phyloP scores from a whole-genome alignment of 2,113 vertebrate genomes.

The Crocuta crocuta region DNA sequence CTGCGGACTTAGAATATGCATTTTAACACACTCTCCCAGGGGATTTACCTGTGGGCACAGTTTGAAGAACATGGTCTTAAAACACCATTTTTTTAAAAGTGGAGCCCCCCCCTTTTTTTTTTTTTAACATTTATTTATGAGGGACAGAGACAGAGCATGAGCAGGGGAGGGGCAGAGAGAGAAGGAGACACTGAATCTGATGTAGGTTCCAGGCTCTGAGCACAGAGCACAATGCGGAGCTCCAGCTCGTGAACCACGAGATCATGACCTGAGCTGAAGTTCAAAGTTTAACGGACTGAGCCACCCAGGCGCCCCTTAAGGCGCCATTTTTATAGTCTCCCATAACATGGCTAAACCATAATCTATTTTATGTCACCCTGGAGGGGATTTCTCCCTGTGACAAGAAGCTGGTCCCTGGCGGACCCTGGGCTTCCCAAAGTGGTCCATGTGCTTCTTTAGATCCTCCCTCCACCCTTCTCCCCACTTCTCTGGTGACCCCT shows the following conservation, averaged over 20 bases:
- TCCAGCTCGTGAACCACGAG: too few relatives aligned
- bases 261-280: too few relatives aligned
- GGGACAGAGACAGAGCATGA: too few relatives aligned
- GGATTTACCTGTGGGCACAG: not conserved
- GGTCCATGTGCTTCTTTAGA: not conserved
- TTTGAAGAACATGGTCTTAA: not conserved
- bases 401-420: not conserved
- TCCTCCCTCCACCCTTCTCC: not conserved
- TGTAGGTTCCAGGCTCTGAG: too few relatives aligned
- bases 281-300: too few relatives aligned
- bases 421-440: not conserved
- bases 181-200: too few relatives aligned
- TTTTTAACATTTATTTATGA: too few relatives aligned
- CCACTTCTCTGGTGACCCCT: not conserved
- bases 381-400: not conserved
- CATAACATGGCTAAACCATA: not conserved
- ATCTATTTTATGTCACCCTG: not conserved
- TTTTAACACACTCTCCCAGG: not conserved
- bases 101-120: too few relatives aligned
- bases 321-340: not conserved
- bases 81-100: not conserved
- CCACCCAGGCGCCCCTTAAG: not conserved
- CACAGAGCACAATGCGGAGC: too few relatives aligned
- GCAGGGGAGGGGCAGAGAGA: too few relatives aligned
- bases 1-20: not conserved